Conservation (phyloP, 2,113 vertebrate genomes). For the Isurus oxyrinchus region DNA sequence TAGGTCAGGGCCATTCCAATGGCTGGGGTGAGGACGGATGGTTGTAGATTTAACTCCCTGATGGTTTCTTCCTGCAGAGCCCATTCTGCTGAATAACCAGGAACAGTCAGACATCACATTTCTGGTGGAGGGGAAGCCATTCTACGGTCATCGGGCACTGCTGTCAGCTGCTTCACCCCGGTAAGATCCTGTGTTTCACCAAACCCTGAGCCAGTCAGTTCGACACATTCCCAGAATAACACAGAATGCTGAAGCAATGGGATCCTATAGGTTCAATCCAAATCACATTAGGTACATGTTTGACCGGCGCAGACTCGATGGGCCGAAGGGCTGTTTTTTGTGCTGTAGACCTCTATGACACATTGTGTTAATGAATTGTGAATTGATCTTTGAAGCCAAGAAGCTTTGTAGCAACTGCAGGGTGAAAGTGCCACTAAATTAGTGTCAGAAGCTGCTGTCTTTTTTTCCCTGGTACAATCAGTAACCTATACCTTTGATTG, state of each 20-base stretch:
- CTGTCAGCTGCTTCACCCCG: constrained; percentile 64
- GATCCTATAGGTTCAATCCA: neutral
- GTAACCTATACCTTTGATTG: no score
- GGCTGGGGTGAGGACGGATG: neutral
- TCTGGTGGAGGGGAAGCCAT: constrained; percentile 67
- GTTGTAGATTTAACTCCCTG: neutral
- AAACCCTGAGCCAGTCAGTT: neutral
- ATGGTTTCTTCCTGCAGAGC: constrained; percentile 49
- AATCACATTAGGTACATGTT: neutral
- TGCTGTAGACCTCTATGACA: no score
- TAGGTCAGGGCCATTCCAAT: neutral
- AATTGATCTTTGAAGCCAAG: neutral
- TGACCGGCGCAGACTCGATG: no score
- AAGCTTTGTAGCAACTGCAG: neutral
- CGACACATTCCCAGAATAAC: neutral
- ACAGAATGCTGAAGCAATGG: neutral
- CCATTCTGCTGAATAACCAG: constrained; percentile 67
- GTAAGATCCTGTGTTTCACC: constrained; percentile 43
- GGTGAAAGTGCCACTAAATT: neutral
- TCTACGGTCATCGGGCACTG: constrained; percentile 68
- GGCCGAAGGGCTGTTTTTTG: no score
- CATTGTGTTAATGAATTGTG: neutral
- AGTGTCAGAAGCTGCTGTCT: neutral
- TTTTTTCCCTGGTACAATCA: neutral
- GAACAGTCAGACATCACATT: constrained; percentile 70